Percentiles rank a stretch among this genome's conserved stretches.
These are phyloP conservation scores for Pseudonaja textilis DNA, from an alignment of 2,113 vertebrate species.

Conservation along the genomic window DNA sequence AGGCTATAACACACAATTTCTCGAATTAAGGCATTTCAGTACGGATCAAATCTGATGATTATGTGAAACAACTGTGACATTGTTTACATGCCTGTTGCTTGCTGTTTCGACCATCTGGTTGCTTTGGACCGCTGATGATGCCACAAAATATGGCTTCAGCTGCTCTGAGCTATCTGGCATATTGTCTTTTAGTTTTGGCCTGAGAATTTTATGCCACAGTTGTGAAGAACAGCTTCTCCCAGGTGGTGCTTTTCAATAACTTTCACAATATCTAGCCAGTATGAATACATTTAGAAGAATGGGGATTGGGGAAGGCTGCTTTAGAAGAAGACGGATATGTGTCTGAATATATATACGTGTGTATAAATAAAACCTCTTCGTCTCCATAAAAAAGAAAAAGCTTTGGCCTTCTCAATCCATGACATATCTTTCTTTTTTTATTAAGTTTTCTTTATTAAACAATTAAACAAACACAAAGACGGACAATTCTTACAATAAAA, in stretches of 20 bases:
- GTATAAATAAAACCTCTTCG: neutral
- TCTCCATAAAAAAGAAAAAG: neutral
- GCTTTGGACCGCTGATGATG: slow-evolving; percentile 30
- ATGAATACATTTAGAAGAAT: neutral
- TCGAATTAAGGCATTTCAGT: slow-evolving; percentile 35
- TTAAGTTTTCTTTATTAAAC: too few relatives aligned
- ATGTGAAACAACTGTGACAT: slow-evolving; percentile 38
- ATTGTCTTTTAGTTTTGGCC: slow-evolving; percentile 1
- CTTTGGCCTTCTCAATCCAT: neutral
- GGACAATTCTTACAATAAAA: too few relatives aligned
- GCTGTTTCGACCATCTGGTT: slow-evolving; percentile 43
- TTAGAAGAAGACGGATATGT: neutral
- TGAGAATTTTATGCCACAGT: slow-evolving; percentile 30
- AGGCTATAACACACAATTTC: slow-evolving; percentile 31
- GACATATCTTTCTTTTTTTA: neutral
- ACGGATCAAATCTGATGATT: slow-evolving; percentile 46
- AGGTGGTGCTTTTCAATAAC: neutral
- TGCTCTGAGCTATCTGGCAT: slow-evolving; percentile 61
- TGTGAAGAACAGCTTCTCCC: slow-evolving; percentile 12
- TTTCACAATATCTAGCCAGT: neutral
- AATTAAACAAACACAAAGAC: too few relatives aligned
- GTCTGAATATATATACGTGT: neutral
- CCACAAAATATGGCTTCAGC: slow-evolving; percentile 58
- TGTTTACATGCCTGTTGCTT: slow-evolving; percentile 31
- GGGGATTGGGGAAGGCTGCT: neutral